Percentiles rank a stretch among this genome's conserved stretches.
These are phyloP conservation scores for Lepus oiostolus DNA, from an alignment of 2,797 vertebrate genomes.

Conservation along the genomic window DNA sequence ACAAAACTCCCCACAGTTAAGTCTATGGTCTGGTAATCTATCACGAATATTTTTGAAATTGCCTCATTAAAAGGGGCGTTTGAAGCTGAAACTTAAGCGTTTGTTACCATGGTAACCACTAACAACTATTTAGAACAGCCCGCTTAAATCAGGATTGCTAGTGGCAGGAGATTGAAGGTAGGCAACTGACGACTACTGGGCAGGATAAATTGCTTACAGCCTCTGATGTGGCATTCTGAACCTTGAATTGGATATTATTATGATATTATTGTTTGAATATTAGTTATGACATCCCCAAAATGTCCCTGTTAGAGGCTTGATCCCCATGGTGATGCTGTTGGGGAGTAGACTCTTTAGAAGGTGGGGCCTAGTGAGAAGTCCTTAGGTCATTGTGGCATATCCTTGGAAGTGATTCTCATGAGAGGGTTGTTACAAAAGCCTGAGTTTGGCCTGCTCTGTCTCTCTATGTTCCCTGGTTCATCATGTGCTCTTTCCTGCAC, in stretches of 20 bases:
- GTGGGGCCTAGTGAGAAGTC: no score
- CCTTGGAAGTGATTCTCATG: no score
- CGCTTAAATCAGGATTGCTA: slow-evolving; percentile 50
- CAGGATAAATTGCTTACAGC: not conserved
- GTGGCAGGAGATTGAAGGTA: slow-evolving; percentile 6
- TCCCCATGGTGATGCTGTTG: no score
- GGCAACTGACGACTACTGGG: not conserved
- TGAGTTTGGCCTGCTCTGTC: no score
- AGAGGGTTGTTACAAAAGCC: no score
- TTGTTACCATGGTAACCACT: slow-evolving; percentile 75
- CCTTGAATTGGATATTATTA: not conserved
- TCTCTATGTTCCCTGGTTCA: no score
- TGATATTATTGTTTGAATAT: no score
- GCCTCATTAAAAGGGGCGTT: slow-evolving; percentile 71
- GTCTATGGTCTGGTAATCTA: slow-evolving; percentile 66
- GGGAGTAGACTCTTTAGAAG: no score
- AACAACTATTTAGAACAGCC: slow-evolving; percentile 64
- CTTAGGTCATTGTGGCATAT: no score
- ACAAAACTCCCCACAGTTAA: slow-evolving; percentile 66
- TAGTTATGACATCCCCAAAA: no score
- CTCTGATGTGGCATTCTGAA: not conserved
- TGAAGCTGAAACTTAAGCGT: slow-evolving; percentile 65
- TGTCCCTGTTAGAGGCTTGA: no score
- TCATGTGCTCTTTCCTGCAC: no score
- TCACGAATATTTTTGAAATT: slow-evolving; percentile 71